Base-by-base conservation (phyloP, 1,140 invertebrate genomes). In the Zaprionus capensis region DNA sequence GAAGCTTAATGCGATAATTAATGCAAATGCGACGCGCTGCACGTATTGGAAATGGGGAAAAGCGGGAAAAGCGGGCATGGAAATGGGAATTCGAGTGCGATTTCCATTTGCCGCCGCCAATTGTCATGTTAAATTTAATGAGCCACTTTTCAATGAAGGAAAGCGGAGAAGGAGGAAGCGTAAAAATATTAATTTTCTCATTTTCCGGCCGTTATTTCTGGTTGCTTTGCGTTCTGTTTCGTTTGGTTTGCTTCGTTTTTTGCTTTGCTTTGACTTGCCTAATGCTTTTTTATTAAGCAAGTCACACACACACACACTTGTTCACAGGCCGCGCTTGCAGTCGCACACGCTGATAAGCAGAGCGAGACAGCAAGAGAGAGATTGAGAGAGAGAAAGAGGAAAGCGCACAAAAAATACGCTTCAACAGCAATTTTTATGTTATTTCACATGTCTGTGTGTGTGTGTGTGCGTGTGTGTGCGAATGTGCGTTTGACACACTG, bases 121-220 rank as follows among this genome's bases (percentile, higher is more conserved):
- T 64, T 58, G 67, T 58, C 53, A 22, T 64, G 58, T 72, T 71
- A 72, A 80, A 80, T 67, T 77, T 77, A 64, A 76, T 72, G 67
- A 67, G 64, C 53, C 64, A 64, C 64, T 77, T 68, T 72, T 49
- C 62, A 49, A 26, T 20, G 5, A 17, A 9, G 17, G 4, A 2
- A 7, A n/a, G 41, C 1, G 41, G 46, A 7, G 28, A 0, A 31
- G 7, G 9, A 11, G 36, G 31, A 34, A 28, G 51, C 58, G 38
- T 56, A 53, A 62, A 71, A 78, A 88, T 88, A 87, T 87, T 87
- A 87, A 87, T 87, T 83, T 88, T 78, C 68, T 64, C 84, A 83
- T 87, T 81, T 83, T 65, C 81, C 71, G 77, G 67, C 67, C 79
- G 66, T 83, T 83, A 75, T 80, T 83, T 81, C 31, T 72, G 68